These are phyloP conservation scores for Steinernema scapterisci DNA, from an alignment of 2,888 invertebrate species.

Conservation along the genomic window DNA sequence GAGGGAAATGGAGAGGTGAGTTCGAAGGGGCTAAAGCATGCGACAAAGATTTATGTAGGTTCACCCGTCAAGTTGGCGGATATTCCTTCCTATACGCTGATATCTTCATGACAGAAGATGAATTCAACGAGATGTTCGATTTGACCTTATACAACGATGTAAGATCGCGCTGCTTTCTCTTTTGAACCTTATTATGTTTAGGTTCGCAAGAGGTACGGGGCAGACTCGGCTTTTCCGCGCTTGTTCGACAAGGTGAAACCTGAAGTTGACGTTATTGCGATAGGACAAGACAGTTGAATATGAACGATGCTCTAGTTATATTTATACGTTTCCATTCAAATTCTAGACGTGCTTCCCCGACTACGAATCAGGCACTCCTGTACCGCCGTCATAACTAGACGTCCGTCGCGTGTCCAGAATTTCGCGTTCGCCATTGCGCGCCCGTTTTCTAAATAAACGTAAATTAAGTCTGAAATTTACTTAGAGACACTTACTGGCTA, in stretches of 20 bases:
- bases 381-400: conserved; percentile 52
- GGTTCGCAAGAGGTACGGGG: conserved; percentile 66
- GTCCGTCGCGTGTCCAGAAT: conserved; percentile 59
- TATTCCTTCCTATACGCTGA: conserved; percentile 76
- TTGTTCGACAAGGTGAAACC: conserved; percentile 73
- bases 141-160: conserved; percentile 74
- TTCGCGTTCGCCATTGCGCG: conserved; percentile 56
- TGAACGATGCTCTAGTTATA: no score
- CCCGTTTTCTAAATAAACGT: conserved; percentile 41
- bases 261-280: conserved; percentile 60
- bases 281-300: conserved; percentile 46
- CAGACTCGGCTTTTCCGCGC: conserved; percentile 75
- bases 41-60: conserved; percentile 65
- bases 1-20: conserved; percentile 75
- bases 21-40: not conserved
- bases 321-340: conserved; percentile 34
- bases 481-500: conserved; percentile 45
- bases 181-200: conserved; percentile 25
- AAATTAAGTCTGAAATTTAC: not conserved
- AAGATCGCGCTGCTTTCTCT: not conserved
- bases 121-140: conserved; percentile 78
- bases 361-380: conserved; percentile 61
- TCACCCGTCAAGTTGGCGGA: conserved; percentile 76
- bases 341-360: conserved; percentile 38
- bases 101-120: conserved; percentile 75